Conservation (phyloP, 2,888 invertebrate genomes). For the Acleris literana region DNA sequence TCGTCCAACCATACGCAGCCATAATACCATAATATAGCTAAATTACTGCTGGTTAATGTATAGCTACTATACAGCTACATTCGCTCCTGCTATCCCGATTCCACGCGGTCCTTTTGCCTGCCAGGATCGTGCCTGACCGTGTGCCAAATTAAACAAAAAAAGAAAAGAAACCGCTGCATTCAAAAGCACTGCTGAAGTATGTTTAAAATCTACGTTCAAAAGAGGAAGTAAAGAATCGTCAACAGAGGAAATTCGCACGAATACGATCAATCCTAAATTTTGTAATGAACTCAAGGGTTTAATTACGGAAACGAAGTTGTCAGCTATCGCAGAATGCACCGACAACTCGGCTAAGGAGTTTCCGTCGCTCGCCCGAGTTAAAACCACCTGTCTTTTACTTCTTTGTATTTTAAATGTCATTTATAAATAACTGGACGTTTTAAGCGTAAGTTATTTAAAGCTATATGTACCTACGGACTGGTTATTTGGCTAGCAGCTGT, state of each 20-base stretch:
- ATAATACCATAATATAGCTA: conserved; percentile 11
- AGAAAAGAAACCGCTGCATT: neutral
- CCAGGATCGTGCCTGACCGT: conserved; percentile 19
- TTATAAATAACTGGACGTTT: conserved; percentile 25
- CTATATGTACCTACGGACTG: conserved; percentile 29
- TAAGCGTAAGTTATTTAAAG: conserved; percentile 26
- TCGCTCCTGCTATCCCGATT: conserved; percentile 23
- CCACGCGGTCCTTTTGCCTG: conserved; percentile 21
- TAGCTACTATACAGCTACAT: conserved; percentile 5
- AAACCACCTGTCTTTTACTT: conserved; percentile 27
- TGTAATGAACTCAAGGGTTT: conserved; percentile 5
- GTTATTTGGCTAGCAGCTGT: conserved; percentile 36
- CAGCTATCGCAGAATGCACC: conserved; percentile 11
- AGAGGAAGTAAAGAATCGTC: neutral
- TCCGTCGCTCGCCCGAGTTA: neutral
- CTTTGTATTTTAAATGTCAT: conserved; percentile 23
- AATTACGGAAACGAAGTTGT: conserved; percentile 1
- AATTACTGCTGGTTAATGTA: conserved; percentile 16
- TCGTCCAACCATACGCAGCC: conserved; percentile 30
- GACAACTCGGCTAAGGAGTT: conserved; percentile 10
- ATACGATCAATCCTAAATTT: neutral
- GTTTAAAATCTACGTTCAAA: too few species aligned
- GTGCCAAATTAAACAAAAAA: conserved; percentile 34
- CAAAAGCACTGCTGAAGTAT: neutral
- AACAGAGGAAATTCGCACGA: neutral